Percentiles rank a stretch among this genome's conserved stretches.
phyloP scores from a whole-genome alignment of 2,113 vertebrate species.

The Lontra canadensis region DNA sequence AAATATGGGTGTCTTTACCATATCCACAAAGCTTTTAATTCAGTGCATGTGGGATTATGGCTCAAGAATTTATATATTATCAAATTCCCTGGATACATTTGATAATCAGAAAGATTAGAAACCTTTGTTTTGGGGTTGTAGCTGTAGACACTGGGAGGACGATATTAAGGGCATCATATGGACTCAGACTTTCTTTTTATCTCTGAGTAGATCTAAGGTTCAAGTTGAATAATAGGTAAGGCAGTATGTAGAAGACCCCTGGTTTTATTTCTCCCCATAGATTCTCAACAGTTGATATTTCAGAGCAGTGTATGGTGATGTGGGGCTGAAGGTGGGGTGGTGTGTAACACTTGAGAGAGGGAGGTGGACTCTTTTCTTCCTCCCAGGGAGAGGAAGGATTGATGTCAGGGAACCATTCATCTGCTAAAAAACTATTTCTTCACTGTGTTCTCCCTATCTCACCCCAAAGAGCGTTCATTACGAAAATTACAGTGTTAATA shows the following conservation, averaged over 20 bases:
- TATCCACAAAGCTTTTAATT: background rate
- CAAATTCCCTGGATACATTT: background rate
- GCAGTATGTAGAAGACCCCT: background rate
- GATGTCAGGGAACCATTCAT: background rate
- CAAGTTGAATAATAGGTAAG: background rate
- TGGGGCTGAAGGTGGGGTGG: background rate
- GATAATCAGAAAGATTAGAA: background rate
- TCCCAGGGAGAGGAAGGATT: background rate
- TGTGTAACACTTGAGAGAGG: background rate
- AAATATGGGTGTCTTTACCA: background rate
- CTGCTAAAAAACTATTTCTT: background rate
- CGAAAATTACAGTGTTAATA: background rate
- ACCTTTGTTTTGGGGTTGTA: background rate
- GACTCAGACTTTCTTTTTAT: background rate
- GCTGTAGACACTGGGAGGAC: background rate
- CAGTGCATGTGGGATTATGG: background rate
- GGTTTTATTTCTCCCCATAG: background rate
- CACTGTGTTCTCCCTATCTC: background rate
- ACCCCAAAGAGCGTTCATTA: background rate
- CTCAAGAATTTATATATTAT: background rate
- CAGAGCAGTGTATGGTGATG: background rate
- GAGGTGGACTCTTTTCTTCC: background rate
- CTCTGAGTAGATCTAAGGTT: background rate
- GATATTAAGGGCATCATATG: background rate
- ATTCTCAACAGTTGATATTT: background rate